phyloP scores from a whole-genome alignment of 2,888 invertebrate genomes.

The Leptodirus hochenwartii region DNA sequence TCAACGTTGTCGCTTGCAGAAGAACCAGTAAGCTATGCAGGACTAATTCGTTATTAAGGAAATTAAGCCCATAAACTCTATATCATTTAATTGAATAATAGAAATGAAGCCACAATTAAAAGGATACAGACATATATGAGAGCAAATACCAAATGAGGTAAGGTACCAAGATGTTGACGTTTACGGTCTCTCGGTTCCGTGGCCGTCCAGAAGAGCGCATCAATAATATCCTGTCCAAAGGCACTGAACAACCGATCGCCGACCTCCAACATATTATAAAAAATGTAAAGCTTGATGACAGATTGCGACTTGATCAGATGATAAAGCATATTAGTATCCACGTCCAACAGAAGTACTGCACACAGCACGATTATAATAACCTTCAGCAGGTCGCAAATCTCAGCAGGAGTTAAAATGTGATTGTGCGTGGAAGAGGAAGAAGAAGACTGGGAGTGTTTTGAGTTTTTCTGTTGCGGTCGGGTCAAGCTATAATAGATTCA shows the following conservation, averaged over 20 bases:
- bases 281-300: conserved; percentile 97
- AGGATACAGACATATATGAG: conserved; percentile 90
- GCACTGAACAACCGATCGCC: conserved; percentile 91
- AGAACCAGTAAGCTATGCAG: conserved; percentile 77
- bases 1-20: conserved; percentile 92
- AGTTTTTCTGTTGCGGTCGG: too few relatives aligned
- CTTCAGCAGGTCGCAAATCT: conserved; percentile 92
- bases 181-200: conserved; percentile 80
- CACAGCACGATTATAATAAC: conserved; percentile 73
- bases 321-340: conserved; percentile 96
- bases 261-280: conserved; percentile 98
- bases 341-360: conserved; percentile 69
- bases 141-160: conserved; percentile 84
- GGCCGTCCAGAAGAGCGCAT: conserved; percentile 96
- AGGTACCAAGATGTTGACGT: conserved; percentile 66
- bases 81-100: too few relatives aligned
- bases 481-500: too few relatives aligned
- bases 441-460: too few relatives aligned
- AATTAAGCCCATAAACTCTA: conserved; percentile 10
- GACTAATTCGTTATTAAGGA: conserved; percentile 30
- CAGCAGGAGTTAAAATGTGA: conserved; percentile 59
- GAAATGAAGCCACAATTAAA: too few relatives aligned
- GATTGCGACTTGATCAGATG: conserved; percentile 95
- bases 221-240: conserved; percentile 95
- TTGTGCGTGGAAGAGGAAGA: too few relatives aligned